Evolutionary conservation across 2,888 invertebrate species (phyloP), one percentile per base, ranked within the genome.

Genomic region (Macrosiphum euphorbiae): DNA sequence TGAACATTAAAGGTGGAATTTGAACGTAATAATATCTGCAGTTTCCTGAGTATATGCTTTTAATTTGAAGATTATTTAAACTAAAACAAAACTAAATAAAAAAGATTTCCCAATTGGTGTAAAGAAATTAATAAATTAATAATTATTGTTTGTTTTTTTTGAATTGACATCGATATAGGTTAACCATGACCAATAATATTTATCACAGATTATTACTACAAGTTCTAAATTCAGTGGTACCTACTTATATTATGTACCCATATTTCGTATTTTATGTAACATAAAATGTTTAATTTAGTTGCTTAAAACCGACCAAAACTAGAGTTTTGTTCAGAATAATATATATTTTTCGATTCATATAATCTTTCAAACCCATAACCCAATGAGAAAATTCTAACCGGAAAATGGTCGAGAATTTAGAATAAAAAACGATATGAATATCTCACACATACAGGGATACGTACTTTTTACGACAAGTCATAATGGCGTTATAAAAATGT

Each of bases 361-460:
- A 78, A 35, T 35, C 24, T 20, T 67, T 67, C 16, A 35, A 35
- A 35, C 35, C 8, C 20, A 78, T 35, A 2, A 5, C 16, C 35
- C 20, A 78, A 35, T 35, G 16, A 78, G 35, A 16, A 7, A 78
- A 35, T 78, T 78, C 35, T 78, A 78, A 78, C n/a, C 35, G 16
- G 7, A 7, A 35, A 20, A 35, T 78, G 20, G 78, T 20, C 20
- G 20, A 20, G 20, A 35, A 35, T 1, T 20, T 78, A 8, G 78
- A 78, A 78, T 78, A 78, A 78, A 78, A 78, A 78, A 67, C 26
- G 26, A 26, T 58, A 58, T 5, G 58, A 26, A 26, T 4, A 7
- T 7, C 0, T 7, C 16, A 20, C 5, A 0, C 0, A 2, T 20
- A 20, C 35, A n/a, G 4, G 13, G n/a, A 16, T n/a, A 67, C 0